These are phyloP conservation scores for Sarotherodon lohbergeri DNA, from an alignment of 2,113 vertebrate genomes.

Conservation along the genomic window DNA sequence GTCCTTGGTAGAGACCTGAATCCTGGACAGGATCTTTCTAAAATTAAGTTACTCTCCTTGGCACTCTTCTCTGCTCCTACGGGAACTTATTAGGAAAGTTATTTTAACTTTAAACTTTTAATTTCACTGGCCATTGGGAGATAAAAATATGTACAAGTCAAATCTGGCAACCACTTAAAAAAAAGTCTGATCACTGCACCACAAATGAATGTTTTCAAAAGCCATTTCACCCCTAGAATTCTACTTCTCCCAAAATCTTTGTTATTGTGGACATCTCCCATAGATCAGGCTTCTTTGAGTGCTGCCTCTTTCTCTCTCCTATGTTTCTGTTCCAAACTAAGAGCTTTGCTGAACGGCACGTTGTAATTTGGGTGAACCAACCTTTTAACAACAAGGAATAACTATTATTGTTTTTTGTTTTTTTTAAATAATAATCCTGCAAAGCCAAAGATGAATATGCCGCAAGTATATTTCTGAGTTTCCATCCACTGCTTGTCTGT, in stretches of 20 bases:
- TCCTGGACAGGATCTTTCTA: background rate
- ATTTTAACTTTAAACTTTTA: background rate
- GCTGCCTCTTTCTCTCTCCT: background rate
- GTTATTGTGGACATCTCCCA: background rate
- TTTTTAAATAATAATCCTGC: background rate
- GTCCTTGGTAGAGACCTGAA: background rate
- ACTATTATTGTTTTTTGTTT: background rate
- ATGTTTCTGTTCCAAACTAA: background rate
- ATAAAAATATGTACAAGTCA: background rate
- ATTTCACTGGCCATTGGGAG: background rate
- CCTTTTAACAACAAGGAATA: background rate
- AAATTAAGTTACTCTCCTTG: background rate
- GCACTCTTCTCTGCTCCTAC: background rate
- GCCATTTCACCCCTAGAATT: background rate
- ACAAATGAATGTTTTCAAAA: background rate
- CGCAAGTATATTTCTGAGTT: accelerated
- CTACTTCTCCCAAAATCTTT: background rate
- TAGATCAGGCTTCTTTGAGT: background rate
- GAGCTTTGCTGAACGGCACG: background rate
- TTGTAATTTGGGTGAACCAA: background rate
- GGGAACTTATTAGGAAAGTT: background rate
- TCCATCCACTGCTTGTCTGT: background rate
- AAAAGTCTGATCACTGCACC: background rate
- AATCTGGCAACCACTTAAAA: background rate
- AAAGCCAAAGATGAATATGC: background rate